These are phyloP conservation scores for Takifugu bimaculatus DNA, from an alignment of 2,113 vertebrate species.

Conservation along the genomic window DNA sequence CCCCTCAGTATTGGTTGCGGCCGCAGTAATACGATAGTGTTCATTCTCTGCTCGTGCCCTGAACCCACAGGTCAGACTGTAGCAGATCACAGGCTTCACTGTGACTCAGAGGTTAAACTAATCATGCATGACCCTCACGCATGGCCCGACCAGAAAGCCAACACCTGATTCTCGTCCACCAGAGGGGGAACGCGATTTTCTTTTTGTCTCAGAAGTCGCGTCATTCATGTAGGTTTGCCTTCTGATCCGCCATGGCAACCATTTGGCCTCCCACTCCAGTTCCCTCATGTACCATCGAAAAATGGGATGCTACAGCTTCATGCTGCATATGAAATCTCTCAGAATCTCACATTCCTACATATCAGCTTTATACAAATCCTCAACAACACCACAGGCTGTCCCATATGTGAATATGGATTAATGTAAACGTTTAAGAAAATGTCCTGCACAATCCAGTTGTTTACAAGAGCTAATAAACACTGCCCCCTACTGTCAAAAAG, in stretches of 20 bases:
- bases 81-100: constrained; percentile 66
- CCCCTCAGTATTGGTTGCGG: constrained; percentile 61
- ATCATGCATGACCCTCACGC: constrained; percentile 66
- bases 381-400: not conserved
- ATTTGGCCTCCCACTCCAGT: not conserved
- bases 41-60: constrained; percentile 60
- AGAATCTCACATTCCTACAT: not conserved
- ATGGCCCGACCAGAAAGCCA: constrained; percentile 47
- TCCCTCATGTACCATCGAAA: not conserved
- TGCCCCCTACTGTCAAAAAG: constrained; percentile 53
- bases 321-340: not conserved
- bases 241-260: not conserved
- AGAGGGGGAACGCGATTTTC: constrained; percentile 39
- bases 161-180: constrained; percentile 44
- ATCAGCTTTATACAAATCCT: not conserved
- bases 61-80: constrained; percentile 67
- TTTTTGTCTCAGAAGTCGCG: constrained; percentile 12
- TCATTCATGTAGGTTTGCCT: not conserved
- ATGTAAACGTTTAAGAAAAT: not conserved
- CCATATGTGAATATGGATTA: not conserved
- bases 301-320: not conserved
- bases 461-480: constrained; percentile 41
- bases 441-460: not conserved
- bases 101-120: constrained; percentile 69
- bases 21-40: constrained; percentile 68